Base-by-base conservation (phyloP, 2,113 vertebrate species). In the Thalassoma bifasciatum region DNA sequence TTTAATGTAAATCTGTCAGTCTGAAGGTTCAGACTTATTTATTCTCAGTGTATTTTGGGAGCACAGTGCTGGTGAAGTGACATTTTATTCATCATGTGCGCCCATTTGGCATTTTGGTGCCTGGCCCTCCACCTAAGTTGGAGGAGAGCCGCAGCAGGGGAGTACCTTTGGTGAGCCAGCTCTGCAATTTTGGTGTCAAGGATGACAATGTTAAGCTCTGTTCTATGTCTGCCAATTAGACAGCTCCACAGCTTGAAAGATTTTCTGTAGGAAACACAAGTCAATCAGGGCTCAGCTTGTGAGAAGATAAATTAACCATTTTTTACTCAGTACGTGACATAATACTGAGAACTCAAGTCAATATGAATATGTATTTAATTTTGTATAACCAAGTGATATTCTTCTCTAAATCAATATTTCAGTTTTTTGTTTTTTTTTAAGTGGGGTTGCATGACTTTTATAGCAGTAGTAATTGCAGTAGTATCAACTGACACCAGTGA, bases 61-160 rank as follows among this genome's bases (percentile, higher is more conserved):
- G 44, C 47, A 46, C 22, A 4, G 57, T 68, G 34, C 21, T 66
- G 63, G 22, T 69, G 44, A 82, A 66, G 67, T 75, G 54, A 77
- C 61, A 62, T 82, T 76, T 79, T 66, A 71, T 77, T 77, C 54
- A 80, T 77, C 73, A 62, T 58, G 60, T 66, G 50, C 59, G 10
- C 44, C 54, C 53, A 72, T 71, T 74, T 82, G 38, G 73, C 76
- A 77, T 82, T 80, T 83, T 74, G 76, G 57, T 77, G 66, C 71
- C 50, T 70, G 24, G 56, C 47, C 23, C 62, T 68, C 46, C 47
- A 24, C 79, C 22, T 17, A 66, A 40, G 57, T 64, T 64, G 58
- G 68, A 75, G 47, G 51, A 74, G 42, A 59, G 46, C 11, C n/a
- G 4, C 57, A 61, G 59, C n/a, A 26, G 70, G 53, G 24, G 37